Base-by-base conservation (phyloP, 2,113 vertebrate genomes). In the Mesocricetus auratus region DNA sequence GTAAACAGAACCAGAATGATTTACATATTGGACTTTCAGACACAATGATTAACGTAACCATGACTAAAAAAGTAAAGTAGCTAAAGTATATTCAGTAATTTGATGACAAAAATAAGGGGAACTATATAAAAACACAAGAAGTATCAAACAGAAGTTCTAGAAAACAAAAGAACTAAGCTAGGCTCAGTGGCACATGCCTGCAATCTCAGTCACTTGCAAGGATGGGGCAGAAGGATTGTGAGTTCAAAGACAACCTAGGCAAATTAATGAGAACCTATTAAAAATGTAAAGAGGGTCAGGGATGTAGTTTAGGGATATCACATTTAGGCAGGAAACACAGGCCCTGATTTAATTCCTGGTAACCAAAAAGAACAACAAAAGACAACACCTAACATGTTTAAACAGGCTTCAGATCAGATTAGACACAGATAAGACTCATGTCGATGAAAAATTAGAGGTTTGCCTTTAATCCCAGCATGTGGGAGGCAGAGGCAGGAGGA, bases 41-140 rank as follows among this genome's bases (percentile, higher is more conserved):
- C 0, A 89, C 1, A 89, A 60, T 71, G 31, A 79, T 86, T 88
- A 77, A 93, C 86, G 47, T 93, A 96, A 91, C 36, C 29, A 31
- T 47, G 45, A 66, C 74, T 69, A 82, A 62, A 68, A 33, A 47
- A 47, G 10, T 12, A 75, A 78, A 77, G 74, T 47, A 47, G 19
- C 29, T 78, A 50, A 78, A 31, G 50, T 33, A 87, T 29, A 60
- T 75, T 68, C 19, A 94, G 0, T 86, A 89, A 91, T 29, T 88
- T 87, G 42, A 79, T 89, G 45, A 91, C 68, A 90, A 88, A 95
- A 77, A 10, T 39, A 53, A 94, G 56, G 21, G 8, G 42, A 93
- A 83, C 16, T 7, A 26, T 47, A 93, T 93, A 39, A 87, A 45
- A 93, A n/a, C 47, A 86, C 66, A 93, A 83, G 11, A 90, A 21